Evolutionary conservation across 2,888 invertebrate species (phyloP), one percentile per base, ranked within the genome.

Genomic region (Raillietiella orientalis): DNA sequence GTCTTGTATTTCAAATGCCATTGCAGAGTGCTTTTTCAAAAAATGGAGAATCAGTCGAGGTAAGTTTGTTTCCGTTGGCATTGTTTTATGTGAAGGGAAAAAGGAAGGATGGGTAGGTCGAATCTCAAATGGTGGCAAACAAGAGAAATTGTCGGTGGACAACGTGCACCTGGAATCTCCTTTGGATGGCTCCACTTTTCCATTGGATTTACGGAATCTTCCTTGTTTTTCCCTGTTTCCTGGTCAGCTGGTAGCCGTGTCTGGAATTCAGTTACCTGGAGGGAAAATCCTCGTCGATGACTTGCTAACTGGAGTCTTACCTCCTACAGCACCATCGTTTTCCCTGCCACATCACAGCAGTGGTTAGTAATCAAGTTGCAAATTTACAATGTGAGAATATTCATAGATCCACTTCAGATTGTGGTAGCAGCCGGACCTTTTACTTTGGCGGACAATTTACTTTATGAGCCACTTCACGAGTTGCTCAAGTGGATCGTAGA

Each of bases 371-470:
- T n/a, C n/a, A n/a, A n/a, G n/a, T n/a, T n/a, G n/a, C 19, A 17
- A 17, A 8, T 17, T 17, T 17, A 17, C 13, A 26, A 26, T 5
- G 13, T 15, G 3, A 21, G 22, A 4, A 10, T 21, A 11, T 5
- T 5, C n/a, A 5, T 15, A 23, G 8, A 25, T 21, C 22, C 30
- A 11, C 24, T 33, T 25, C 59, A 61, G 36, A 48, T 82, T 29
- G 55, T 75, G 9, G 50, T 72, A 21, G 74, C 69, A 2, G 55
- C 67, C 14, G 84, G 82, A 1, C 84, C 84, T 0, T 84, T 63
- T 41, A 72, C 77, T 0, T 56, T 66, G 3, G 55, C 58, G 3
- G 66, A 70, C 37, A 67, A 67, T 41, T 44, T 77, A 28, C 47
- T 56, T 1, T 82, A 70, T 41, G 67, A 75, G 38, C 77, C 79